Evolutionary conservation across 64 coral and sea anemone species (phyloP).

Genomic region (Actinia equina): DNA sequence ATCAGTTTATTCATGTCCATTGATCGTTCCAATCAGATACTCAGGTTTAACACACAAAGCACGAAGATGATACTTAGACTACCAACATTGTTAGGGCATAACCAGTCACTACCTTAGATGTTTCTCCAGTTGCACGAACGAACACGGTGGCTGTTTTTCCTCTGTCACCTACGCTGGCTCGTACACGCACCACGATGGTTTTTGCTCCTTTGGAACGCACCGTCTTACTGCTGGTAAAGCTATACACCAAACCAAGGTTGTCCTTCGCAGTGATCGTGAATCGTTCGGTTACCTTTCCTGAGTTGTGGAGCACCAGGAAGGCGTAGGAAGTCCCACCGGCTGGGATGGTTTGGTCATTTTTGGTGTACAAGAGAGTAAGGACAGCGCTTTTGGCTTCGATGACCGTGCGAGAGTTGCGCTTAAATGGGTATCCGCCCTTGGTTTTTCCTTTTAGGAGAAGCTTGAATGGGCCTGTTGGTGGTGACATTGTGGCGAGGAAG

Average conservation of each 20-base stretch:
- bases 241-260: background rate
- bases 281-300: background rate
- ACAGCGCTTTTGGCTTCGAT: constrained; percentile 16
- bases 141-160: background rate
- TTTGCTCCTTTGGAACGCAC: background rate
- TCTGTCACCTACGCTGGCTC: background rate
- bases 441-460: constrained; percentile 24
- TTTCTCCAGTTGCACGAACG: constrained; percentile 6
- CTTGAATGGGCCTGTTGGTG: constrained; percentile 26
- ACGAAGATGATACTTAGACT: background rate
- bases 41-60: no score
- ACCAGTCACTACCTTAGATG: constrained; percentile 3
- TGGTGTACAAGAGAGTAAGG: constrained; percentile 14
- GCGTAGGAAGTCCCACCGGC: background rate
- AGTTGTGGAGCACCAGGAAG: constrained; percentile 29
- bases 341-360: constrained; percentile 20
- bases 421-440: constrained; percentile 22
- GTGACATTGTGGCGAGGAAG: constrained; percentile 10
- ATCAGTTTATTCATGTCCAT: no score
- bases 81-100: constrained; percentile 26
- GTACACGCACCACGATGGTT: background rate
- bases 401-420: background rate
- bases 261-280: constrained; percentile 28
- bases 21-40: no score
- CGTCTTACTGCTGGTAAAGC: background rate